These are phyloP conservation scores for Trogon surrucura DNA, from an alignment of 2,113 vertebrate species.

Conservation along the genomic window DNA sequence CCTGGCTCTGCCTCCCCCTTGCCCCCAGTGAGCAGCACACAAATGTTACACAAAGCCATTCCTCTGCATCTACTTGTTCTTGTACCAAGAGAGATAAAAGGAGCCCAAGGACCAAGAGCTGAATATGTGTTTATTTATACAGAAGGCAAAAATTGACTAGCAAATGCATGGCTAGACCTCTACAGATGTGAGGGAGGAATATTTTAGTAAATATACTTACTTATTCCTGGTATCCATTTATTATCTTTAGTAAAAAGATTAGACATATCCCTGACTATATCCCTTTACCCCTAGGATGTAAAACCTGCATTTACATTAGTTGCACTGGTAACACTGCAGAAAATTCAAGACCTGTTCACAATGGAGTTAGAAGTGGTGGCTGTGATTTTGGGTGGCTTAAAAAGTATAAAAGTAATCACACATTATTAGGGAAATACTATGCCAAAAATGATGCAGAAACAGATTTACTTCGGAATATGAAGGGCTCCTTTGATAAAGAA, in stretches of 20 bases:
- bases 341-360: not conserved
- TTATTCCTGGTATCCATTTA: not conserved
- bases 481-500: conserved; percentile 20
- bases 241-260: not conserved
- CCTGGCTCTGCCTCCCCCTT: not conserved
- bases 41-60: not conserved
- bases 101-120: not conserved
- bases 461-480: conserved; percentile 6
- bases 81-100: not conserved
- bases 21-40: not conserved
- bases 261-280: not conserved
- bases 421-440: not conserved
- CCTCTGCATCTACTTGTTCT: not conserved
- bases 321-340: not conserved
- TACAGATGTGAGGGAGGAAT: not conserved
- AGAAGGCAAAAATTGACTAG: not conserved
- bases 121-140: not conserved
- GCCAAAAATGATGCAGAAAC: not conserved
- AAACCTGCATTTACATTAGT: not conserved
- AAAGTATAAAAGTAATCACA: not conserved
- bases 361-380: not conserved
- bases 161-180: not conserved
- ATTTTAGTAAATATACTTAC: not conserved
- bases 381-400: not conserved
- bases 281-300: not conserved